Evolutionary conservation across 1,140 invertebrate species (phyloP).

Genomic region (Nephila pilipes): DNA sequence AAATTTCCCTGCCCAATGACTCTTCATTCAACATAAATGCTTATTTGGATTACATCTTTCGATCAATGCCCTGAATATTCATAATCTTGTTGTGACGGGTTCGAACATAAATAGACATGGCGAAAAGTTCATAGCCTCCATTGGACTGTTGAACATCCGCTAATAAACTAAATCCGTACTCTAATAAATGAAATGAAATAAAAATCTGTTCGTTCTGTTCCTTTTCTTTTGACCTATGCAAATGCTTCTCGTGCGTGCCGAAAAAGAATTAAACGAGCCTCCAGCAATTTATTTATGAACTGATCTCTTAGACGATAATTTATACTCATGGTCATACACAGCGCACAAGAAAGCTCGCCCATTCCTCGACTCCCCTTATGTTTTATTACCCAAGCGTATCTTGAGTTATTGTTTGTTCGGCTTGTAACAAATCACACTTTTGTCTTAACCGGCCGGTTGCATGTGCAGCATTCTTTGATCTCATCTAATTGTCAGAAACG

Average conservation of each 20-base stretch:
- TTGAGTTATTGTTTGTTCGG: constrained; percentile 61
- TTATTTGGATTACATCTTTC: background rate
- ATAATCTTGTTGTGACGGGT: constrained; percentile 20
- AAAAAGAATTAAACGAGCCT: constrained; percentile 42
- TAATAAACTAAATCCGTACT: constrained; percentile 55
- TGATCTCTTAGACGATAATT: constrained; percentile 65
- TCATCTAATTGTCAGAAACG: constrained; percentile 38
- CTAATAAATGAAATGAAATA: constrained; percentile 52
- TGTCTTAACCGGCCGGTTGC: constrained; percentile 32
- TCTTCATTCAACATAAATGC: background rate
- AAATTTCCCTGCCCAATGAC: background rate
- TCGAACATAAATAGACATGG: constrained; percentile 28
- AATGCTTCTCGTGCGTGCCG: constrained; percentile 42
- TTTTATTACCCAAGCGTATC: constrained; percentile 62
- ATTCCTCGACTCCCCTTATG: constrained; percentile 33
- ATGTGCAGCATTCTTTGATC: constrained; percentile 35
- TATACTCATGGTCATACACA: constrained; percentile 31
- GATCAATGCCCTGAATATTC: constrained; percentile 35
- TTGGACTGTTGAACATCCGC: constrained; percentile 62
- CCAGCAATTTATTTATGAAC: constrained; percentile 65
- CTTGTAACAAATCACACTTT: constrained; percentile 69
- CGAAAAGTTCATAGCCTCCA: constrained; percentile 58
- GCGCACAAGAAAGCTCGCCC: constrained; percentile 5
- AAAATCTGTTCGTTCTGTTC: constrained; percentile 33
- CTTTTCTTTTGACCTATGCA: constrained; percentile 54